A percentile compares a stretch with the other conserved stretches of the same genome.
These are phyloP conservation scores for Heterotilapia buettikoferi DNA, from an alignment of 2,113 vertebrate genomes.

Conservation along the genomic window DNA sequence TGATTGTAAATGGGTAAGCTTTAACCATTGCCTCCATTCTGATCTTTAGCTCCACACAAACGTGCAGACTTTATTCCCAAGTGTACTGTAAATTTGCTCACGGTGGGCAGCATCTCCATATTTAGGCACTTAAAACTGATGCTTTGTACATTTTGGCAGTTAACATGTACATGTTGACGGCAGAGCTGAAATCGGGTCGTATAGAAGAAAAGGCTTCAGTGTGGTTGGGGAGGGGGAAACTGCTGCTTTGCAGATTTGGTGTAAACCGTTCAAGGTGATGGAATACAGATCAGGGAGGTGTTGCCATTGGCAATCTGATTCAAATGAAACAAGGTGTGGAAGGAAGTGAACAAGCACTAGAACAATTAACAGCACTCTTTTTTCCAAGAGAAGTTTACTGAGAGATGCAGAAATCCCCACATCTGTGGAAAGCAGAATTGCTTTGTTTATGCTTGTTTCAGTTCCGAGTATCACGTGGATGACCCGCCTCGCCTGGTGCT, in stretches of 20 bases:
- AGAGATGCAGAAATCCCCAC: conserved; percentile 23
- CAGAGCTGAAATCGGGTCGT: conserved; percentile 29
- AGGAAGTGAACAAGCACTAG: conserved; percentile 56
- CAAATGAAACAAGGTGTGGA: conserved; percentile 61
- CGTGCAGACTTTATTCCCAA: neutral
- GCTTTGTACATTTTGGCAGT: conserved; percentile 19
- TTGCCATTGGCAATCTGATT: conserved; percentile 61
- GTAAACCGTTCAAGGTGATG: conserved; percentile 47
- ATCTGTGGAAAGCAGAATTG: conserved; percentile 25
- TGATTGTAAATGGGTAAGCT: neutral
- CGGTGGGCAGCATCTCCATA: neutral
- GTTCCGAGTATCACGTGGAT: conserved; percentile 88
- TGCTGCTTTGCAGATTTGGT: conserved; percentile 44
- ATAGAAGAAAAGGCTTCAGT: neutral
- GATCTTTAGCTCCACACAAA: neutral
- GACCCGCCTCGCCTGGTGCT: conserved; percentile 86
- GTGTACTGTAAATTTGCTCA: neutral
- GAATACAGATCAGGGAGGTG: conserved; percentile 53
- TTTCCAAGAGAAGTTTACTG: conserved; percentile 33
- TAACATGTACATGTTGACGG: conserved; percentile 8
- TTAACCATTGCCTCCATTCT: neutral
- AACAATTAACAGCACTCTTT: conserved; percentile 44
- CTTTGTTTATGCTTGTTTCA: conserved; percentile 60
- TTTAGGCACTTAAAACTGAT: conserved; percentile 10
- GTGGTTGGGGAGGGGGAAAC: neutral